These are phyloP conservation scores for Anolis apletophallus DNA, from an alignment of 2,797 vertebrate species.

Conservation along the genomic window DNA sequence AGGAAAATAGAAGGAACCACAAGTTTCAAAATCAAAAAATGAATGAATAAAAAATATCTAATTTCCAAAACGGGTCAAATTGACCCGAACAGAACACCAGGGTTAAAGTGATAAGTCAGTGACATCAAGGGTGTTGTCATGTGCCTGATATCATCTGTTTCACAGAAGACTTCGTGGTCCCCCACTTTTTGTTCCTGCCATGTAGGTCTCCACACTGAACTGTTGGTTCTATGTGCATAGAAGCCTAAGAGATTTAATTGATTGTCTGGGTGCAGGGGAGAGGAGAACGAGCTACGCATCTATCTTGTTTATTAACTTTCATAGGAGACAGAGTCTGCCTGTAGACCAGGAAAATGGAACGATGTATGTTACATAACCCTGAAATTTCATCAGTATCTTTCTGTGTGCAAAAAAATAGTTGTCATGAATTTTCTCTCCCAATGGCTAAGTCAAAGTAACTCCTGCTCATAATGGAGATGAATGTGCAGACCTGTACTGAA, in stretches of 20 bases:
- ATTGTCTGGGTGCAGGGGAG: too few relatives aligned
- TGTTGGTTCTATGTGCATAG: not conserved
- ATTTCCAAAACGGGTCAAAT: too few relatives aligned
- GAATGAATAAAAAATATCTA: too few relatives aligned
- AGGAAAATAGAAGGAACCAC: too few relatives aligned
- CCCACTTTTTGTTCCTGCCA: not conserved
- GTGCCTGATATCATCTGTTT: not conserved
- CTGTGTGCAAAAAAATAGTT: too few relatives aligned
- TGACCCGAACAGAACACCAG: too few relatives aligned
- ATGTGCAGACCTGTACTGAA: not conserved
- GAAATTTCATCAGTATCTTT: not conserved
- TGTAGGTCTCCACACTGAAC: not conserved
- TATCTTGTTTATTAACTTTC: not conserved
- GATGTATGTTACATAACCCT: not conserved
- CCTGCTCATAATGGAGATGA: not conserved
- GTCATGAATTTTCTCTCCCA: not conserved
- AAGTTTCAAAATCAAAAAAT: too few relatives aligned
- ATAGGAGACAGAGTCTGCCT: not conserved
- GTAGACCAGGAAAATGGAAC: not conserved
- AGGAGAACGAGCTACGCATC: not conserved
- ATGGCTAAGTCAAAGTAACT: not conserved
- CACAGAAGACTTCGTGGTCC: not conserved
- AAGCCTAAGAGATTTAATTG: not conserved
- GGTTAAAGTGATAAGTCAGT: too few relatives aligned
- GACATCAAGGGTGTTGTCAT: too few relatives aligned